Evolutionary conservation across 2,888 invertebrate species (phyloP), one percentile per base, ranked within the genome.

Genomic region (Epinotia brunnichana): DNA sequence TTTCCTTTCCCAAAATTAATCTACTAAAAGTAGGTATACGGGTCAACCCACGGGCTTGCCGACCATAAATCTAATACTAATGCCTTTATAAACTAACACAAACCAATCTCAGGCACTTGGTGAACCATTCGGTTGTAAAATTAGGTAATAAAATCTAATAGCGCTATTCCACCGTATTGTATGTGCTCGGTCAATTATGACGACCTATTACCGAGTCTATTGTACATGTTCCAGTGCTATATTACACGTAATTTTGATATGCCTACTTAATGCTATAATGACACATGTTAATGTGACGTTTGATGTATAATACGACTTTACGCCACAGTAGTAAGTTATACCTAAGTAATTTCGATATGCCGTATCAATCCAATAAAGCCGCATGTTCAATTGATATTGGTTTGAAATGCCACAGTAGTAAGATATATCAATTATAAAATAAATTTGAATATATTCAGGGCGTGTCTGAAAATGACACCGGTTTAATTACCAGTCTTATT

Each of bases 91-190:
- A 35, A 15, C 57, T 29, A 41, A 60, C 15, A 35, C 39, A 44
- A 24, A 11, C 67, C 57, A 44, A 44, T 59, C 57, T 29, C 17
- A 17, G 44, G 57, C 72, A 51, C 62, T 73, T 62, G 15, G 35
- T 73, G 64, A 75, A 61, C 62, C 74, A 74, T 74, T 74, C 57
- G 69, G 66, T 73, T 76, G 74, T 75, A 70, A 73, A 75, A 75
- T 75, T 73, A 66, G 74, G 75, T 74, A 76, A 76, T 77, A 77
- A 77, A 77, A 75, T 73, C 67, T 76, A 77, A 77, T 75, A 70
- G 61, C 66, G 24, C 44, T 35, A 48, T 62, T 71, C 64, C 62
- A 44, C 56, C 54, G 75, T 77, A 69, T 73, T 73, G 69, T 72
- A 62, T 72, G 48, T 73, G 68, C 35, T 51, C 70, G 64, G 61